Conservation (phyloP, 2,113 vertebrate species). For the Nothocercus nigrocapillus region DNA sequence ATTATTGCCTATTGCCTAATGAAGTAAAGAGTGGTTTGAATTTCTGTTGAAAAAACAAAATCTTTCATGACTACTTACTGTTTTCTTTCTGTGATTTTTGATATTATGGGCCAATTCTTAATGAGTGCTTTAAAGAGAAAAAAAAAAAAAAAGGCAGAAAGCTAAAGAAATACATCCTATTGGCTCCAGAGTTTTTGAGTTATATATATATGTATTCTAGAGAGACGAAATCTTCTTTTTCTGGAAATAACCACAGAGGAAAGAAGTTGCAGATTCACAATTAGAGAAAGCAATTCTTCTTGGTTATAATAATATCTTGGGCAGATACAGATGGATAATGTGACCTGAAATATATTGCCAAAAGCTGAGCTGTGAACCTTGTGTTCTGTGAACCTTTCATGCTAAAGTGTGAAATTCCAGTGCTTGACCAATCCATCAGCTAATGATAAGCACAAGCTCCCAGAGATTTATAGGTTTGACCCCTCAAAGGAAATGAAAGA, state of each 20-base stretch:
- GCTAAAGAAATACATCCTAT: background rate
- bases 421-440: background rate
- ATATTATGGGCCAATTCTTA: background rate
- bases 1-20: background rate
- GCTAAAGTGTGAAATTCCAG: background rate
- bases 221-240: background rate
- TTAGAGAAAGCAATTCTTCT: background rate
- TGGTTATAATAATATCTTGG: background rate
- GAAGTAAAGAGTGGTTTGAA: background rate
- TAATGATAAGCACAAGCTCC: background rate
- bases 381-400: background rate
- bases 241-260: accelerated
- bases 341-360: background rate
- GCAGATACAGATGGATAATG: background rate
- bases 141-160: background rate
- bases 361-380: background rate
- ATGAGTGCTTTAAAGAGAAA: background rate
- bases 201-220: background rate
- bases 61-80: background rate
- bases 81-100: background rate
- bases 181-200: background rate
- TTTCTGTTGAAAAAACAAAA: background rate
- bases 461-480: background rate
- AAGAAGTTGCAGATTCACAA: background rate
- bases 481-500: background rate